Evolutionary conservation across 2,113 vertebrate species (phyloP).

Genomic region (Sinocyclocheilus anophthalmus): DNA sequence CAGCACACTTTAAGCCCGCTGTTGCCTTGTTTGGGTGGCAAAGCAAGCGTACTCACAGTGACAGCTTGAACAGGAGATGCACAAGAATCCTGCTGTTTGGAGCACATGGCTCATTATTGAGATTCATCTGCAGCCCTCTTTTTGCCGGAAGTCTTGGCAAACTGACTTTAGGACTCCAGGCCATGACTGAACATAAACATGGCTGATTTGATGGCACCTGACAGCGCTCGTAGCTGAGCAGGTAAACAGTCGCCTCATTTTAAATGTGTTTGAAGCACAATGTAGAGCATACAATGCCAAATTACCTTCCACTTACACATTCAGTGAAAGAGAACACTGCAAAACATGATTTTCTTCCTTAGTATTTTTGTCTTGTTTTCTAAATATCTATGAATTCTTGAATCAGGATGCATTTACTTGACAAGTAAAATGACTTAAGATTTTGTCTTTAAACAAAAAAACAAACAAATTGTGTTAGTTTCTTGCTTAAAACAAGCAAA

Average conservation of each 20-base stretch:
- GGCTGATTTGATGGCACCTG: not conserved
- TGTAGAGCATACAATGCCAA: no score
- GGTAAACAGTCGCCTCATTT: not conserved
- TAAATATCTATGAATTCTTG: no score
- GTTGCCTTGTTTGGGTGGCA: constrained; percentile 29
- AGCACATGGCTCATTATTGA: constrained; percentile 26
- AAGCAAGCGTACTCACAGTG: not conserved
- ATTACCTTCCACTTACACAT: no score
- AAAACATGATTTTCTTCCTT: no score
- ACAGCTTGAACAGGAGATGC: constrained; percentile 34
- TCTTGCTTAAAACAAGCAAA: no score
- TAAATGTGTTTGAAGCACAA: no score
- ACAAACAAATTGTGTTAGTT: no score
- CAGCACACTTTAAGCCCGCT: not conserved
- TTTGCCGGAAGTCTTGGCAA: not conserved
- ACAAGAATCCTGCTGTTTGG: constrained; percentile 22
- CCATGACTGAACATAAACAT: not conserved
- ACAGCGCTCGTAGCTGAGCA: not conserved
- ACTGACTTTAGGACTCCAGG: not conserved
- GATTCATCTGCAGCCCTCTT: constrained; percentile 17
- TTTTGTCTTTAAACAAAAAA: no score
- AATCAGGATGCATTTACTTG: no score
- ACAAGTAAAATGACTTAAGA: no score
- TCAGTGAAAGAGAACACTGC: no score
- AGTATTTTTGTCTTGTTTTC: no score